Conservation (phyloP, 2,113 vertebrate species). For the Cinclus mexicanus region DNA sequence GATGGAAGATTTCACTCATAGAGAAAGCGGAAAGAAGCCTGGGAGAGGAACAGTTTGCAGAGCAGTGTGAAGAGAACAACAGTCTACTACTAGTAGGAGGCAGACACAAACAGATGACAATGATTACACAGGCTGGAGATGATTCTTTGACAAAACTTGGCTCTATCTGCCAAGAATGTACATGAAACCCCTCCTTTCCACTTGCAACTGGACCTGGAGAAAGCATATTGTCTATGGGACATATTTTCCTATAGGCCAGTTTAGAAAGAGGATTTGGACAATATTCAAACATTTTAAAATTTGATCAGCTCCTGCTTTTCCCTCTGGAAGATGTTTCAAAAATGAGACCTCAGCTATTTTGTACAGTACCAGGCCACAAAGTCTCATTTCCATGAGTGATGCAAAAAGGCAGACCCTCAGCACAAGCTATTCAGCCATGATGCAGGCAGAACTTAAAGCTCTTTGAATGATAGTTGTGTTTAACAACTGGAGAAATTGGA, state of each 20-base stretch:
- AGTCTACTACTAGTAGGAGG: not conserved
- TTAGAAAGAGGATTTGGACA: not conserved
- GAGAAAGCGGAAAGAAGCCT: not conserved
- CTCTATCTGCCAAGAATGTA: not conserved
- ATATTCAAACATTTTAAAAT: not conserved
- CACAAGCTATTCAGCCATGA: not conserved
- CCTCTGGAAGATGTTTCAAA: not conserved
- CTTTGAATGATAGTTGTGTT: not conserved
- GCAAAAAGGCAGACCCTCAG: not conserved
- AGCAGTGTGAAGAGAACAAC: not conserved
- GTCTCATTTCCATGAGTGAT: not conserved
- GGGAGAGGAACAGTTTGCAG: not conserved
- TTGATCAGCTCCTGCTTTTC: not conserved
- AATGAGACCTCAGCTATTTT: not conserved
- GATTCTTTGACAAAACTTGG: not conserved
- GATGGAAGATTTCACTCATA: not conserved
- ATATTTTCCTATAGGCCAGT: not conserved
- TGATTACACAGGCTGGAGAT: not conserved
- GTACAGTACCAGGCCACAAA: not conserved
- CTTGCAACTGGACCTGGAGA: not conserved
- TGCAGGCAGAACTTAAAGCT: not conserved
- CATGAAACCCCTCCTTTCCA: not conserved
- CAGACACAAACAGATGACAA: not conserved
- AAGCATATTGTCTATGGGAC: not conserved
- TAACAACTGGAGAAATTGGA: constrained; percentile 19